Base-by-base conservation (phyloP, 2,113 vertebrate species). In the Catagonus wagneri region DNA sequence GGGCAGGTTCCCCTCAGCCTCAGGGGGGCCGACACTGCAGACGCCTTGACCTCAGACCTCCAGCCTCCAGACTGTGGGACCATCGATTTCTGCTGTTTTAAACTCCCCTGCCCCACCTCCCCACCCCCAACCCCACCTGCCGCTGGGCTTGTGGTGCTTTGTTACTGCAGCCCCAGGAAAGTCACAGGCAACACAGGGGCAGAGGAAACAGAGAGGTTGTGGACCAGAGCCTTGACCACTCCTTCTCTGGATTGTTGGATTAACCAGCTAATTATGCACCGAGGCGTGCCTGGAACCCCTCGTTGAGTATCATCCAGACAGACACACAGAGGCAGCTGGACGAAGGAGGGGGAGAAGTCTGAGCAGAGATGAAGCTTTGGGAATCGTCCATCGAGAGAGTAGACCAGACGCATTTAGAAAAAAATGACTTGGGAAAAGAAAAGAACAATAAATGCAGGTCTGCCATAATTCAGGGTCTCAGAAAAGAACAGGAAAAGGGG, bases 101-200 rank as follows among this genome's bases (percentile, higher is more conserved):
- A 88, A 39, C 25, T n/a, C 54, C 16, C n/a, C n/a, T n/a, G n/a
- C n/a, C n/a, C n/a, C n/a, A n/a, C n/a, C n/a, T n/a, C n/a, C n/a
- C n/a, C n/a, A n/a, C n/a, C n/a, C n/a, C 19, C 36, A 54, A 4
- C 44, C 44, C 44, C 44, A 44, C 44, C 44, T 44, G 44, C 44
- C 8, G 44, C 44, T 8, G 44, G 44, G 32, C 58, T 34, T 76
- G 66, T 3, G 13, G 29, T 2, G 10, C 52, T 80, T 56, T 29
- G 32, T n/a, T 66, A 36, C 15, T 32, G 32, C 3, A 60, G 85
- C 66, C 56, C 52, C 58, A 36, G 78, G 75, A 93, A 81, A 85
- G 3, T 0, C 11, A 23, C 11, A 27, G 1, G 0, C 3, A 34
- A 2, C 4, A 10, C 27, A 39, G 34, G 2, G 20, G 60, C 13